Evolutionary conservation across 92 coral and sea anemone species (phyloP).

Genomic region (Muricea muricata): DNA sequence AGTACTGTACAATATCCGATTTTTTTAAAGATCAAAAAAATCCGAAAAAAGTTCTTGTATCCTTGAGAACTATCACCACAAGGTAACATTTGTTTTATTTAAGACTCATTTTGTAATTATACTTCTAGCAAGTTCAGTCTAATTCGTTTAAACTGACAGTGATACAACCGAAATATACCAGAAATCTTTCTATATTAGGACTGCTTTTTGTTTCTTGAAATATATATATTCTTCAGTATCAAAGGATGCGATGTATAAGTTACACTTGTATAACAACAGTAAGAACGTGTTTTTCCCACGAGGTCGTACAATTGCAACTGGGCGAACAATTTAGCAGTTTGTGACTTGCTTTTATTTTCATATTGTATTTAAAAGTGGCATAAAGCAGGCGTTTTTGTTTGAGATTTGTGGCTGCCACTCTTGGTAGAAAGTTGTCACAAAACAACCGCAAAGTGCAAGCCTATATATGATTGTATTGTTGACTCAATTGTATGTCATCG

Average conservation of each 20-base stretch:
- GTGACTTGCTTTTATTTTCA: not conserved
- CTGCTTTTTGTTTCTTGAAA: too few species aligned
- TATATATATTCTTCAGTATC: too few species aligned
- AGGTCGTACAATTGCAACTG: too few species aligned
- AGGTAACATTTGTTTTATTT: not conserved
- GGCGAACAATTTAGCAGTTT: too few species aligned
- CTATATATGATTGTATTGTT: slow-evolving; percentile 3
- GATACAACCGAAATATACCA: too few species aligned
- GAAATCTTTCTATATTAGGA: too few species aligned
- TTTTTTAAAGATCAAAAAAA: not conserved
- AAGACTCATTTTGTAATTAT: not conserved
- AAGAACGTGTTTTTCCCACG: too few species aligned
- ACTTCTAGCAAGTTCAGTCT: too few species aligned
- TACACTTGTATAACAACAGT: too few species aligned
- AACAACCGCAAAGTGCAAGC: not conserved
- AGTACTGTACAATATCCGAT: not conserved
- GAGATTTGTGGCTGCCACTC: not conserved
- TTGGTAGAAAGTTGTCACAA: not conserved
- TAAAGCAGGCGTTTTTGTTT: not conserved
- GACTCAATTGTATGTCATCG: not conserved
- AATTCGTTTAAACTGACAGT: too few species aligned
- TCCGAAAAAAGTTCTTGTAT: not conserved
- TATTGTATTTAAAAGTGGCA: not conserved
- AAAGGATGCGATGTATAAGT: too few species aligned
- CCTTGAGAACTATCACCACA: not conserved